A percentile compares a stretch with the other conserved stretches of the same genome.
phyloP scores from a whole-genome alignment of 53 echinoderm and acorn worm species.

The Echinarachnius parma region DNA sequence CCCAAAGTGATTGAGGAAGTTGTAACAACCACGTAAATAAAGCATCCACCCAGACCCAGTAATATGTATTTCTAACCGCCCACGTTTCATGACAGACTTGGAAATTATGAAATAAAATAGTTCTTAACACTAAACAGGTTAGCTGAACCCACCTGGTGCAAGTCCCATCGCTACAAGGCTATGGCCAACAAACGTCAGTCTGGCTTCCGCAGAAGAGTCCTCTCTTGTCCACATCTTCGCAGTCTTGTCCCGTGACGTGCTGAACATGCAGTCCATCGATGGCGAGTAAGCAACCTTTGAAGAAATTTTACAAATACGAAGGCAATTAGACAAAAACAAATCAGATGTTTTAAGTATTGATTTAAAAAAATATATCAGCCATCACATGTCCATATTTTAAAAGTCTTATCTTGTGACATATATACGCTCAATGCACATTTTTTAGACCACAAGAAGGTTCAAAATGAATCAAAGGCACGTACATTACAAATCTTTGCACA shows the following conservation, averaged over 20 bases:
- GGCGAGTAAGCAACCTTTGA: conserved; percentile 66
- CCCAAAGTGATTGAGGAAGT: background rate
- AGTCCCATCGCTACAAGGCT: conserved; percentile 83
- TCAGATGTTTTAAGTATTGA: background rate
- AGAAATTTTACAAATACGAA: background rate
- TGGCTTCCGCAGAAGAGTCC: conserved; percentile 47
- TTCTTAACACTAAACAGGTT: background rate
- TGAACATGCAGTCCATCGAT: conserved; percentile 64
- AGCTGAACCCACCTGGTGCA: conserved; percentile 49
- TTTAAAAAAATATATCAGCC: background rate
- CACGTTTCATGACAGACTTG: no score
- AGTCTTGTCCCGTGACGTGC: conserved; percentile 87
- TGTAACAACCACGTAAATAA: no score
- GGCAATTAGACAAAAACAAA: background rate
- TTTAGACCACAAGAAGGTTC: no score
- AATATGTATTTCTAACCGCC: no score
- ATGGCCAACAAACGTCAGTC: conserved; percentile 72
- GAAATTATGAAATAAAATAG: no score
- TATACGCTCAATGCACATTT: no score
- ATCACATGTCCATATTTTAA: no score
- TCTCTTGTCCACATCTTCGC: conserved; percentile 84
- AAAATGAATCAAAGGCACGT: no score
- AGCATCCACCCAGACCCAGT: no score
- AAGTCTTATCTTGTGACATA: no score
- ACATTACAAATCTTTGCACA: no score